These are phyloP conservation scores for Drosophila nigrodunni DNA, from an alignment of 1,140 invertebrate genomes.

Conservation along the genomic window DNA sequence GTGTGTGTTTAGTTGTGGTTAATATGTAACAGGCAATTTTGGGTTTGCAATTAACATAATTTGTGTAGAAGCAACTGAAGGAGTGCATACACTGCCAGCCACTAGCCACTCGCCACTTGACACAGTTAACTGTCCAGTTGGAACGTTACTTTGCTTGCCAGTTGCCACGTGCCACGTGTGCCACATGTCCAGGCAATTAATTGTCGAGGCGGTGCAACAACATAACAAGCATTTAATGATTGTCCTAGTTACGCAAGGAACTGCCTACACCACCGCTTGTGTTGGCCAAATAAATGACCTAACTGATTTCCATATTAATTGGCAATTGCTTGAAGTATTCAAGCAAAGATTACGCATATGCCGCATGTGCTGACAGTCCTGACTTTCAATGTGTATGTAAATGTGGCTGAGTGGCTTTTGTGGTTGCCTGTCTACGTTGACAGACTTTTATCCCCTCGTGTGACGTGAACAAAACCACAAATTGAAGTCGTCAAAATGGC, in stretches of 20 bases:
- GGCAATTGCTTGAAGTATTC: constrained; percentile 56
- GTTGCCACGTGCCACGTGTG: constrained; percentile 45
- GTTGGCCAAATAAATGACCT: constrained; percentile 49
- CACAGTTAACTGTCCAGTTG: background rate
- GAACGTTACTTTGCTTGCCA: constrained; percentile 13
- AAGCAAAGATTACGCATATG: constrained; percentile 60
- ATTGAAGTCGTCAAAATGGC: constrained; percentile 47
- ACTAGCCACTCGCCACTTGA: background rate
- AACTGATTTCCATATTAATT: constrained; percentile 78
- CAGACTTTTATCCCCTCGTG: constrained; percentile 2
- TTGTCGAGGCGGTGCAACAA: constrained; percentile 21
- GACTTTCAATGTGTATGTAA: background rate
- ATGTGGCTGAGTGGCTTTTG: constrained; percentile 38
- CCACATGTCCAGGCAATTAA: constrained; percentile 42
- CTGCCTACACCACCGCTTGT: background rate
- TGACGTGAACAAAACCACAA: constrained; percentile 26
- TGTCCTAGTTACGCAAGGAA: background rate
- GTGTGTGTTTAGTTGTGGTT: constrained; percentile 8
- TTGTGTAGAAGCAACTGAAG: constrained; percentile 8
- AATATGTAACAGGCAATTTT: constrained; percentile 36
- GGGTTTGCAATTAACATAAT: constrained; percentile 44
- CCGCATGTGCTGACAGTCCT: constrained; percentile 21
- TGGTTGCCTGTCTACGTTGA: constrained; percentile 39
- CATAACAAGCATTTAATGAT: constrained; percentile 69
- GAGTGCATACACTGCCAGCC: background rate